Percentiles rank a stretch among this genome's conserved stretches.
phyloP scores from a whole-genome alignment of 2,113 vertebrate species.

The Perca flavescens region DNA sequence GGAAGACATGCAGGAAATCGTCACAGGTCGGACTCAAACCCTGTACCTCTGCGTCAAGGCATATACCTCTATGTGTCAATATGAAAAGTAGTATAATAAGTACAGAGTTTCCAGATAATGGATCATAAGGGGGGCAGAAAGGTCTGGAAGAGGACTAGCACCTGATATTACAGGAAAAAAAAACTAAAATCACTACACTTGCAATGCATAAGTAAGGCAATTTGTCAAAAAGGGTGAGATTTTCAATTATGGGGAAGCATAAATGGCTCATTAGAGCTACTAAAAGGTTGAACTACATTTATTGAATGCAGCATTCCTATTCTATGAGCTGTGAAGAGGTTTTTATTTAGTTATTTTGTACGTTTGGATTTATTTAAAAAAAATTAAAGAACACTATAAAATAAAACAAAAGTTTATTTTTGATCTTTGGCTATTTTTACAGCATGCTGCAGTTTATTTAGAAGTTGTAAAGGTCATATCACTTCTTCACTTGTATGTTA shows the following conservation, averaged over 20 bases:
- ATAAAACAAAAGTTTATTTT: neutral
- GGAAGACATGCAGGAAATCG: no score
- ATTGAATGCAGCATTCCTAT: neutral
- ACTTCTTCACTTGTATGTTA: neutral
- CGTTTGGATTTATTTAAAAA: neutral
- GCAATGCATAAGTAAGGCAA: neutral
- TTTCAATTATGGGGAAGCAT: no score
- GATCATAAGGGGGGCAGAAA: slow-evolving; percentile 11
- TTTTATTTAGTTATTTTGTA: accelerated
- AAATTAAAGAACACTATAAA: no score
- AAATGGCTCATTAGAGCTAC: slow-evolving; percentile 3
- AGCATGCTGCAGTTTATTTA: neutral
- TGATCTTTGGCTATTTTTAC: neutral
- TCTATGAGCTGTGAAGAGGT: neutral
- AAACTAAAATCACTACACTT: neutral
- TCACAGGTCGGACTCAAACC: no score
- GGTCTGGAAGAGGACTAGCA: neutral
- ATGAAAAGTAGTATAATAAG: no score
- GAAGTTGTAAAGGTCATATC: neutral
- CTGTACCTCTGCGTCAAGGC: no score
- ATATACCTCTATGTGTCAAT: no score
- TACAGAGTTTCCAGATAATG: slow-evolving; percentile 9
- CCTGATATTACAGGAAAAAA: neutral
- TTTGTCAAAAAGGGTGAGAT: slow-evolving; percentile 7
- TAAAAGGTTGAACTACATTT: slow-evolving; percentile 22